Conservation (phyloP, 2,888 invertebrate species). For the Drosophila algonquin region DNA sequence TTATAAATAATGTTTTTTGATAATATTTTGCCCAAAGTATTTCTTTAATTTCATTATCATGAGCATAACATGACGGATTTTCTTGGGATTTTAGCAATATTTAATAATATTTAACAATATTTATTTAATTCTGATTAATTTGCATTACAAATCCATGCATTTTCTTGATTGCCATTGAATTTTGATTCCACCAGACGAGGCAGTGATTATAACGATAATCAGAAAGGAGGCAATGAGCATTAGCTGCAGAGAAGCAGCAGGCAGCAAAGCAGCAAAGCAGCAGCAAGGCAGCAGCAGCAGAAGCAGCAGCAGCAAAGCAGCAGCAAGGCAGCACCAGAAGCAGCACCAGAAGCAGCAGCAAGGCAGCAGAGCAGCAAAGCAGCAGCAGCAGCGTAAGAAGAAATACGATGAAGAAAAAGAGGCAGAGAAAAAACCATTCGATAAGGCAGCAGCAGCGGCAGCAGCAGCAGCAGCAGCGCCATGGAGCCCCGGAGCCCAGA, state of each 20-base stretch:
- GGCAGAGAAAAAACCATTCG: constrained; percentile 14
- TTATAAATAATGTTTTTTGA: background rate
- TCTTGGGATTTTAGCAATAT: background rate
- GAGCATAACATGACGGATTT: background rate
- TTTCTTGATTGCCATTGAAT: constrained; percentile 16
- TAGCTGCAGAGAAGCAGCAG: background rate
- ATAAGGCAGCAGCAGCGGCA: constrained; percentile 35
- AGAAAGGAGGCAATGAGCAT: background rate
- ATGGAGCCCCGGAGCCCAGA: constrained; percentile 23
- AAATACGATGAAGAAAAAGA: constrained; percentile 16
- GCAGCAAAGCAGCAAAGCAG: too few relatives aligned
- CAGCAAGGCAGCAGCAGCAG: background rate
- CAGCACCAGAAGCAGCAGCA: too few relatives aligned
- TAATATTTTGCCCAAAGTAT: background rate
- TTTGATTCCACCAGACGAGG: background rate
- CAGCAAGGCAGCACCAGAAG: too few relatives aligned
- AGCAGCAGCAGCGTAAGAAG: background rate
- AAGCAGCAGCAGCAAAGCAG: background rate
- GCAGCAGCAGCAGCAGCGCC: constrained; percentile 11
- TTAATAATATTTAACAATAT: background rate
- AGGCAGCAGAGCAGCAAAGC: background rate
- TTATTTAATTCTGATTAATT: background rate
- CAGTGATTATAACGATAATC: background rate
- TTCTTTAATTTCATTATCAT: background rate
- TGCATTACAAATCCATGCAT: too few relatives aligned